These are phyloP conservation scores for Eledone cirrhosa DNA, from an alignment of 2,888 invertebrate species.

Conservation along the genomic window DNA sequence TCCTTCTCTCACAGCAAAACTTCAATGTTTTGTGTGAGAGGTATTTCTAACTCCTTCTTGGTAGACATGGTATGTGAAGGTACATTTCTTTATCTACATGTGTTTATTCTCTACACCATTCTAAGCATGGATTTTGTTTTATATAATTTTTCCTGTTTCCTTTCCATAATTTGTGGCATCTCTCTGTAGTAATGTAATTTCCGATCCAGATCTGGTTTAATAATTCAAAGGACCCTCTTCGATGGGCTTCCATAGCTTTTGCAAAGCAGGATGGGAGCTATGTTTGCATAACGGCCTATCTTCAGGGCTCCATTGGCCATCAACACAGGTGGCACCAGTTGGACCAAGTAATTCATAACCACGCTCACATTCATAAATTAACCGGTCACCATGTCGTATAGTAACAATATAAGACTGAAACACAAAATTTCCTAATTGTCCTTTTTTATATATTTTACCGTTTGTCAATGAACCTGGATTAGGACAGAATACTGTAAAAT, in stretches of 20 bases:
- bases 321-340: conserved; percentile 90
- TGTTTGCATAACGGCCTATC: conserved; percentile 83
- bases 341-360: conserved; percentile 87
- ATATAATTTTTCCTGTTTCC: too few relatives aligned
- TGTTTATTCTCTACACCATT: too few relatives aligned
- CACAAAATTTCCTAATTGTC: conserved; percentile 85
- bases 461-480: conserved; percentile 89
- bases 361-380: conserved; percentile 92
- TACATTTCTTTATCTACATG: too few relatives aligned
- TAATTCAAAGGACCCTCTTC: conserved; percentile 32
- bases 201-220: conserved; percentile 6
- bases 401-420: conserved; percentile 85
- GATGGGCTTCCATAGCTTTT: conserved; percentile 50
- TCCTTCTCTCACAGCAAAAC: too few relatives aligned
- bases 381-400: conserved; percentile 60
- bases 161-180: too few relatives aligned
- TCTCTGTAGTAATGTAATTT: too few relatives aligned
- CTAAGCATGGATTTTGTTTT: too few relatives aligned
- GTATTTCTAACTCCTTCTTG: too few relatives aligned
- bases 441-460: conserved; percentile 77
- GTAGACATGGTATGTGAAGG: too few relatives aligned
- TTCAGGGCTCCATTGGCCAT: conserved; percentile 91
- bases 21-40: too few relatives aligned
- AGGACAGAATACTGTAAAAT: conserved; percentile 80
- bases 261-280: conserved; percentile 80